Percentiles rank a stretch among this genome's conserved stretches.
Evolutionary conservation across 1,140 invertebrate species (phyloP).

Genomic region (Thrips palmi): DNA sequence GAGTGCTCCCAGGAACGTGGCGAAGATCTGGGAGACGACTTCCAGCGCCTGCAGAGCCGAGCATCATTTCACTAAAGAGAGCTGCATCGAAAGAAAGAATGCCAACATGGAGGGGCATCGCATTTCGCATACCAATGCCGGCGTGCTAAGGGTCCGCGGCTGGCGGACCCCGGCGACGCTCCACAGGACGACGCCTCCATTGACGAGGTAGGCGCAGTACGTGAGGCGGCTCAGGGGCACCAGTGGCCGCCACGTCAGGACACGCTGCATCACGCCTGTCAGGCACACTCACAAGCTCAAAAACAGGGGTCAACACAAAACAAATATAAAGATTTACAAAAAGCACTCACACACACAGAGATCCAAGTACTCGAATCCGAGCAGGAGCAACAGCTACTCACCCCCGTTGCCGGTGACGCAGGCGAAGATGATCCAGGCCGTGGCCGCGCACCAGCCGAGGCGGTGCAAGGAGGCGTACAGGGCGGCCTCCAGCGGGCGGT

Average conservation of each 20-base stretch:
- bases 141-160: constrained; percentile 20
- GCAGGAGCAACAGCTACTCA: constrained; percentile 23
- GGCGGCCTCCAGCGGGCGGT: constrained; percentile 34
- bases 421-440: constrained; percentile 48
- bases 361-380: too few relatives aligned
- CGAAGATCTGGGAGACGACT: too few relatives aligned
- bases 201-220: constrained; percentile 51
- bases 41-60: too few relatives aligned
- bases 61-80: too few relatives aligned
- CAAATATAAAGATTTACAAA: too few relatives aligned
- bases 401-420: constrained; percentile 51
- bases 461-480: constrained; percentile 43
- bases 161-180: constrained; percentile 32
- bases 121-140: too few relatives aligned
- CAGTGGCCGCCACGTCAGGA: constrained; percentile 41
- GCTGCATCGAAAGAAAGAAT: too few relatives aligned
- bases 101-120: too few relatives aligned
- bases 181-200: constrained; percentile 42
- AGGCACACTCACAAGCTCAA: constrained; percentile 8
- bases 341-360: too few relatives aligned
- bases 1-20: too few relatives aligned
- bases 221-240: constrained; percentile 42
- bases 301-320: too few relatives aligned
- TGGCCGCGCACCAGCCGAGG: constrained; percentile 40
- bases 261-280: constrained; percentile 33